These are phyloP conservation scores for Brachylomia viminalis DNA, from an alignment of 2,888 invertebrate genomes.

Conservation along the genomic window DNA sequence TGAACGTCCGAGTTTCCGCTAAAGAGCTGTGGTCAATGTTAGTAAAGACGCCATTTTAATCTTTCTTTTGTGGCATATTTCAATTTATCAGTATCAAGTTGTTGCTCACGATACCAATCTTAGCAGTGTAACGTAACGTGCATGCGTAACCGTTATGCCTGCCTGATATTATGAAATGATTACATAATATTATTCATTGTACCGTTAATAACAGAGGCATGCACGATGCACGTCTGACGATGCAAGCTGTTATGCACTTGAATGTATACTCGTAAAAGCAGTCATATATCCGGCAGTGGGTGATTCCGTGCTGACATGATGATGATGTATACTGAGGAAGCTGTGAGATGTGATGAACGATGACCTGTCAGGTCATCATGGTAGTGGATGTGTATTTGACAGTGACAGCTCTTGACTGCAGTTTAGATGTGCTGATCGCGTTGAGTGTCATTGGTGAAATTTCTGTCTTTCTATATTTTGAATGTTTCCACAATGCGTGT, in stretches of 20 bases:
- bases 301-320: not conserved
- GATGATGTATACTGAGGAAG: not conserved
- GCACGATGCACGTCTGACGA: constrained; percentile 17
- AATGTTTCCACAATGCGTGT: no score
- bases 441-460: not conserved
- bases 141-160: constrained; percentile 32
- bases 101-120: constrained; percentile 12
- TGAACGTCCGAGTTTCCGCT: no score
- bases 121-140: constrained; percentile 14
- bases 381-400: no score
- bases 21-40: not conserved
- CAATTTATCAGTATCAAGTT: constrained; percentile 5
- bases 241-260: constrained; percentile 21
- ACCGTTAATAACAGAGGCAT: constrained; percentile 14
- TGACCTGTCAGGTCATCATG: no score
- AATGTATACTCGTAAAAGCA: not conserved
- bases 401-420: no score
- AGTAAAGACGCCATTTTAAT: not conserved
- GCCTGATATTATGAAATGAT: constrained; percentile 40
- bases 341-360: no score
- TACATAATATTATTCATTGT: constrained; percentile 43
- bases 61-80: not conserved
- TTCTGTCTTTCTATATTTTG: not conserved
- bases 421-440: not conserved
- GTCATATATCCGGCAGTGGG: constrained; percentile 3